Evolutionary conservation across 2,797 vertebrate genomes (phyloP).

Genomic region (Mus caroli): DNA sequence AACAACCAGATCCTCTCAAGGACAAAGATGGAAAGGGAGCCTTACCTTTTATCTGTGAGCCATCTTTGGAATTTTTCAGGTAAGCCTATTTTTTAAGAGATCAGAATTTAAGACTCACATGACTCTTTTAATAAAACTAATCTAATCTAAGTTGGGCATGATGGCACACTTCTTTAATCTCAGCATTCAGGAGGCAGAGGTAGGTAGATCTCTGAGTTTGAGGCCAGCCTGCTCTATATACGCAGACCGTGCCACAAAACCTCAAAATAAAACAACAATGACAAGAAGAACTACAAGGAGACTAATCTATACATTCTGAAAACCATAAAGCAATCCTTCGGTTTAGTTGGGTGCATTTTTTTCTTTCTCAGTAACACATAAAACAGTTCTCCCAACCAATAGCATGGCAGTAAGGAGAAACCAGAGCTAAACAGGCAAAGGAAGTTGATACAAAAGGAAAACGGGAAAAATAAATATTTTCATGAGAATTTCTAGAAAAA

Average conservation of each 20-base stretch:
- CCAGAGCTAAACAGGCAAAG: neutral
- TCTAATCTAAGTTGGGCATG: neutral
- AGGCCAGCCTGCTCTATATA: neutral
- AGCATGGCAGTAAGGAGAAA: neutral
- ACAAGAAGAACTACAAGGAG: neutral
- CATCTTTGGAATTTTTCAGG: neutral
- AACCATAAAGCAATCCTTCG: neutral
- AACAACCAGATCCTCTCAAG: neutral
- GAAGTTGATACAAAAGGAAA: neutral
- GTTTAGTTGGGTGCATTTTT: neutral
- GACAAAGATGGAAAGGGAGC: neutral
- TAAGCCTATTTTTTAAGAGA: neutral
- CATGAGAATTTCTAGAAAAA: neutral
- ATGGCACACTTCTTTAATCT: neutral
- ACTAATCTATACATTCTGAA: neutral
- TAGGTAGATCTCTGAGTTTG: neutral
- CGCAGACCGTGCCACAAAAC: neutral
- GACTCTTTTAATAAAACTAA: neutral
- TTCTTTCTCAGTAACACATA: neutral
- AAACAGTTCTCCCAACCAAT: neutral
- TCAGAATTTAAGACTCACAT: conserved; percentile 16
- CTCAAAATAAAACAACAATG: neutral
- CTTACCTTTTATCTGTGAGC: neutral
- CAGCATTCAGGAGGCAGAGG: neutral
- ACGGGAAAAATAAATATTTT: neutral